Evolutionary conservation across 2,797 vertebrate species (phyloP).

Genomic region (Merluccius polli): DNA sequence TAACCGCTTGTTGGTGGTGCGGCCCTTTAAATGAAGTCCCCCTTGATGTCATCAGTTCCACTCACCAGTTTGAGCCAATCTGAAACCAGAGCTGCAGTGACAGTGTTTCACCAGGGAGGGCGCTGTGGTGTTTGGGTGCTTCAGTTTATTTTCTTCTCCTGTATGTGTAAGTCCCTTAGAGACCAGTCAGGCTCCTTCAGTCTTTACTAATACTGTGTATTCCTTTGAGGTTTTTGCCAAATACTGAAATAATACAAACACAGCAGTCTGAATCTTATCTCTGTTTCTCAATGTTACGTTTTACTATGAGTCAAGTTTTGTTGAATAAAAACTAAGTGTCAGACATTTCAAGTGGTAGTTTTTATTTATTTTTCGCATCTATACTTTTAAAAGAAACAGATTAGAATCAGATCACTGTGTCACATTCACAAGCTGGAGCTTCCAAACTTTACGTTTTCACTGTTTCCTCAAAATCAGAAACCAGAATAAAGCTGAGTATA

Average conservation of each 20-base stretch:
- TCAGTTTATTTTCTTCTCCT: not conserved
- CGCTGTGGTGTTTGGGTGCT: not conserved
- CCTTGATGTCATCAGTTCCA: not conserved
- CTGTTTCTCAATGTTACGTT: not conserved
- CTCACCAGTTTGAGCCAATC: not conserved
- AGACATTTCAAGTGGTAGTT: conserved; percentile 18
- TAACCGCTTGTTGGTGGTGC: no score
- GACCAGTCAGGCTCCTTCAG: not conserved
- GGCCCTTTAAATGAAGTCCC: no score
- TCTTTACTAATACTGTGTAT: conserved; percentile 51
- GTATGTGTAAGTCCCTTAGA: not conserved
- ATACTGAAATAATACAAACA: not conserved
- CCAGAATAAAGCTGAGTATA: not conserved
- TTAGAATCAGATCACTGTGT: conserved; percentile 7
- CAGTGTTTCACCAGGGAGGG: no score
- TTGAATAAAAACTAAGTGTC: conserved; percentile 8
- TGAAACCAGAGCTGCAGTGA: not conserved
- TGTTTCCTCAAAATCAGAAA: not conserved
- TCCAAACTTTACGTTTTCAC: not conserved
- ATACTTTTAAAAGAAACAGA: conserved; percentile 58
- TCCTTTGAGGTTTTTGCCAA: conserved; percentile 30
- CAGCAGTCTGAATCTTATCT: conserved; percentile 6
- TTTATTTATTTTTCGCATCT: conserved; percentile 52
- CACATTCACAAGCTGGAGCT: not conserved
- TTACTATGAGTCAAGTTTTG: not conserved